phyloP scores from a whole-genome alignment of 2,888 invertebrate genomes.

The Brachyopa scutellaris region DNA sequence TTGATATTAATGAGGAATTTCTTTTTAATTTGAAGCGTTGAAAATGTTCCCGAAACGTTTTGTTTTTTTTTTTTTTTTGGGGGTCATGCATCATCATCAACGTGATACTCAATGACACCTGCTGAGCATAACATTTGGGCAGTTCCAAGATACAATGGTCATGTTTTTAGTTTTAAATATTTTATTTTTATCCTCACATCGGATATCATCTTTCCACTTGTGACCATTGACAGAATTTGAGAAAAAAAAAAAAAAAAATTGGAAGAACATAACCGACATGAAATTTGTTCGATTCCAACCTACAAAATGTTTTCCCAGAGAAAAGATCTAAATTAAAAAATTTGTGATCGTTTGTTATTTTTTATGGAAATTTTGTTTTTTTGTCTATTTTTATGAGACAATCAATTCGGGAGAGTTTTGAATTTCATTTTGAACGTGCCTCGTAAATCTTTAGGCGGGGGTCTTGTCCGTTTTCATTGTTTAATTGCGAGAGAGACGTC shows the following conservation, averaged over 20 bases:
- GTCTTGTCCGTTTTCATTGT: constrained; percentile 6
- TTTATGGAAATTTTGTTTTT: constrained; percentile 51
- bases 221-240: constrained; percentile 65
- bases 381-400: constrained; percentile 44
- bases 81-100: constrained; percentile 57
- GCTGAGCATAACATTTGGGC: constrained; percentile 57
- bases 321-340: constrained; percentile 70
- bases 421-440: constrained; percentile 46
- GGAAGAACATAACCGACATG: not conserved
- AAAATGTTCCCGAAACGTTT: constrained; percentile 48
- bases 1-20: constrained; percentile 61
- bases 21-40: constrained; percentile 26
- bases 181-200: constrained; percentile 20
- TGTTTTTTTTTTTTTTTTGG: constrained; percentile 54
- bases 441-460: constrained; percentile 47
- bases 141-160: constrained; percentile 16
- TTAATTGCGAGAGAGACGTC: no score
- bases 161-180: constrained; percentile 55
- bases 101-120: constrained; percentile 58
- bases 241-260: constrained; percentile 7
- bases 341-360: constrained; percentile 70
- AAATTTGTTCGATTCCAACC: no score
- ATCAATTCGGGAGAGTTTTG: constrained; percentile 58
- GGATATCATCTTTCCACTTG: constrained; percentile 68
- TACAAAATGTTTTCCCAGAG: not conserved